These are phyloP conservation scores for Junonia oenone DNA, from an alignment of 2,888 invertebrate species.

Conservation along the genomic window DNA sequence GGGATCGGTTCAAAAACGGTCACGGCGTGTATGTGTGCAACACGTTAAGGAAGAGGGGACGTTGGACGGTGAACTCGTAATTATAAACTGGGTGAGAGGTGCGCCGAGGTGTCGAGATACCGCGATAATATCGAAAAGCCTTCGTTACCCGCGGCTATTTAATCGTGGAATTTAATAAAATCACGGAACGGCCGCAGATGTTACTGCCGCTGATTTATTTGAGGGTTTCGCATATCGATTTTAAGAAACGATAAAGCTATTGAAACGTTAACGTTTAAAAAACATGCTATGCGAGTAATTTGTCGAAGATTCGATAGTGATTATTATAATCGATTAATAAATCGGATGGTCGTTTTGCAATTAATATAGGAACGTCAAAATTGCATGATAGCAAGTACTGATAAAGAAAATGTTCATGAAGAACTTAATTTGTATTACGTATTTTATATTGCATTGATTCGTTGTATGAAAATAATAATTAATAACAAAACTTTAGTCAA, in stretches of 20 bases:
- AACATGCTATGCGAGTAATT: not conserved
- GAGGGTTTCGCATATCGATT: constrained; percentile 19
- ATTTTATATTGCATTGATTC: too few relatives aligned
- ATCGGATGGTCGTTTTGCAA: not conserved
- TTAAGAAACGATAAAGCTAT: constrained; percentile 15
- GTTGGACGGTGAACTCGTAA: constrained; percentile 9
- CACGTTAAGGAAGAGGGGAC: not conserved
- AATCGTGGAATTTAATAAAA: constrained; percentile 68
- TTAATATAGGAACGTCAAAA: not conserved
- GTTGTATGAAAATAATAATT: too few relatives aligned
- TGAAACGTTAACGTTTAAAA: constrained; percentile 16
- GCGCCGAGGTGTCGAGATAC: constrained; percentile 50
- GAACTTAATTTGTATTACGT: too few relatives aligned
- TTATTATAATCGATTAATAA: not conserved
- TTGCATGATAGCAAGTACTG: not conserved
- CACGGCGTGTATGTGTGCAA: not conserved
- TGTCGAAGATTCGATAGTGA: not conserved
- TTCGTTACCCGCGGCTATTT: constrained; percentile 54
- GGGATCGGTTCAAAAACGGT: not conserved
- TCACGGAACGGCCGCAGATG: constrained; percentile 42
- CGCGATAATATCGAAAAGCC: constrained; percentile 64
- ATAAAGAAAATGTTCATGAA: too few relatives aligned
- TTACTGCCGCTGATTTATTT: constrained; percentile 49
- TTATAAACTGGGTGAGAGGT: constrained; percentile 16
- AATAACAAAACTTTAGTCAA: too few relatives aligned